Evolutionary conservation across 2,113 vertebrate species (phyloP).

Genomic region (Epinephelus lanceolatus): DNA sequence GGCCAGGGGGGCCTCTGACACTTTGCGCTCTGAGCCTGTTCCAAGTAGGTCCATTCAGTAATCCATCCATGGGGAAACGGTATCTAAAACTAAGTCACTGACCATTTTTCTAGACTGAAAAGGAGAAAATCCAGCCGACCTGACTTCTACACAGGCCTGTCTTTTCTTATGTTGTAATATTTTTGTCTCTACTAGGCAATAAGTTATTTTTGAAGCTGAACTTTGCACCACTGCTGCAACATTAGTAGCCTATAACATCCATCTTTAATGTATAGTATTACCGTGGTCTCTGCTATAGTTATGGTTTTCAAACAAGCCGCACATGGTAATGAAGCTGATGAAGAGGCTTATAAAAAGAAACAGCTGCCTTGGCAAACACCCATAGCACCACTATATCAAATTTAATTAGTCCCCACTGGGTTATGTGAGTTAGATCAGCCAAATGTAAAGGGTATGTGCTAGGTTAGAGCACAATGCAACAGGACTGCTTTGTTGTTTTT

Average conservation of each 20-base stretch:
- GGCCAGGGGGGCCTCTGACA: no score
- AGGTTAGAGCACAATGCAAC: background rate
- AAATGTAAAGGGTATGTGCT: background rate
- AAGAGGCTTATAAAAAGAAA: conserved; percentile 50
- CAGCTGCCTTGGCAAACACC: conserved; percentile 40
- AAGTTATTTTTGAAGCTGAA: background rate
- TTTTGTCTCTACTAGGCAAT: background rate
- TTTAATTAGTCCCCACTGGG: conserved; percentile 32
- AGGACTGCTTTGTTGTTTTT: background rate
- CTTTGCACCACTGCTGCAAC: background rate
- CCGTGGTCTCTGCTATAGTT: conserved; percentile 6
- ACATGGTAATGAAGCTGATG: conserved; percentile 36
- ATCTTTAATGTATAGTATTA: background rate
- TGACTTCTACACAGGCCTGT: background rate
- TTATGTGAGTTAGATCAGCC: conserved; percentile 12
- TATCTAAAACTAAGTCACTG: background rate
- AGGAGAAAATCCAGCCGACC: background rate
- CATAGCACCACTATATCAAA: conserved; percentile 5
- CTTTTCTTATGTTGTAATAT: background rate
- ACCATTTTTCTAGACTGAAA: background rate
- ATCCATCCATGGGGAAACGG: no score
- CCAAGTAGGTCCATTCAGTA: no score
- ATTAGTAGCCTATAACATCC: background rate
- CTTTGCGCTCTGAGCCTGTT: no score
- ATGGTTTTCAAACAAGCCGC: conserved; percentile 36